Conservation (phyloP, 1,140 invertebrate species). For the Vanessa tameamea region DNA sequence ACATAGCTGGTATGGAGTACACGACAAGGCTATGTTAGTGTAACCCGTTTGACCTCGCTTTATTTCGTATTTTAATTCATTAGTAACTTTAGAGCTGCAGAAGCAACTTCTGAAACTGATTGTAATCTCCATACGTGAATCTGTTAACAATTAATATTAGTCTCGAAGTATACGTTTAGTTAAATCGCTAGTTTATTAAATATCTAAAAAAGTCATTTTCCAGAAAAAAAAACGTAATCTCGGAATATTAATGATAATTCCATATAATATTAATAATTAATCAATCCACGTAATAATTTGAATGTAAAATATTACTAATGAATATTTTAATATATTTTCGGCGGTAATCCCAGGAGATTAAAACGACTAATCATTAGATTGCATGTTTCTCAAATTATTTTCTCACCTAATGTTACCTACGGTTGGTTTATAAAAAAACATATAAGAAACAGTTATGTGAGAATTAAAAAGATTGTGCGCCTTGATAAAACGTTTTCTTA, state of each 20-base stretch:
- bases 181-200: no score
- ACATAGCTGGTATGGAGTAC: constrained; percentile 34
- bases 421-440: no score
- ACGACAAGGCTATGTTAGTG: constrained; percentile 37
- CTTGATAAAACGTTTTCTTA: no score
- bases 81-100: constrained; percentile 33
- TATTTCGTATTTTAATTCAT: constrained; percentile 43
- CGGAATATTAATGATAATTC: no score
- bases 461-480: neutral
- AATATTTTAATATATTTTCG: no score
- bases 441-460: neutral
- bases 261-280: no score
- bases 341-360: no score
- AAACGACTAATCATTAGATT: neutral
- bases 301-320: no score
- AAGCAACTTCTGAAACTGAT: constrained; percentile 36
- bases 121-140: constrained; percentile 25
- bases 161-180: neutral
- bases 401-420: neutral
- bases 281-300: no score
- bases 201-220: no score
- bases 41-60: constrained; percentile 37
- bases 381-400: neutral
- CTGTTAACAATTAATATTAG: constrained; percentile 4
- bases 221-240: no score